Evolutionary conservation across 2,113 vertebrate genomes (phyloP), one percentile per base, ranked within the genome.

Genomic region (Colius striatus): DNA sequence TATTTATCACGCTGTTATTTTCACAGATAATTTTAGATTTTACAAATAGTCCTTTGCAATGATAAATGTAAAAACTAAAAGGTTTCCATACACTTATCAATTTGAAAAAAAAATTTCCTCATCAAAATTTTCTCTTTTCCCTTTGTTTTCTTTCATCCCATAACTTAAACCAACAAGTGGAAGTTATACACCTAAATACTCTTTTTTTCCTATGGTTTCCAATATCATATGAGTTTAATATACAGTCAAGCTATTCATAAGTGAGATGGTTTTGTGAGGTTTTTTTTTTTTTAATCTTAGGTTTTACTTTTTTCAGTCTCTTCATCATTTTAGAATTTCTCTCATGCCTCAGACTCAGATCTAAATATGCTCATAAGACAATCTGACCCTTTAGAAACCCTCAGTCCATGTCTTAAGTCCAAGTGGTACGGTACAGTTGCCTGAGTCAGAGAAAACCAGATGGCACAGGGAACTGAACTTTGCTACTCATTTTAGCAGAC

Each of bases 21-120:
- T 85, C 67, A 83, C 62, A 91, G 82, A 43, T 84, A 30, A 75
- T 75, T 92, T 89, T 41, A 79, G 50, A 72, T 79, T 91, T 87
- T 75, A 47, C 15, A 78, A 84, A 87, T 63, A 12, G 14, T 57
- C 41, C 73, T 93, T 89, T 76, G 65, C 50, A 66, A 25, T 45
- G 50, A 82, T 84, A 91, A 89, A 80, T 26, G 29, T 30, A 86
- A 23, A 16, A 81, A 78, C 47, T 10, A 15, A 94, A 84, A 80
- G 14, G 15, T 77, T 94, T 83, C 67, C 53, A 50, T 30, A 73
- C 15, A 68, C 13, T 68, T 25, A 73, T 19, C 16, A 13, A 68
- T 61, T 76, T 54, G 20, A 94, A 73, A 62, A 89, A 78, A 41
- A 41, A 41, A 41, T 10, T 60, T 81, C 38, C 50, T 74, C 73